These are phyloP conservation scores for Lamellibrachia satsuma DNA, from an alignment of 2,888 invertebrate species.

Conservation along the genomic window DNA sequence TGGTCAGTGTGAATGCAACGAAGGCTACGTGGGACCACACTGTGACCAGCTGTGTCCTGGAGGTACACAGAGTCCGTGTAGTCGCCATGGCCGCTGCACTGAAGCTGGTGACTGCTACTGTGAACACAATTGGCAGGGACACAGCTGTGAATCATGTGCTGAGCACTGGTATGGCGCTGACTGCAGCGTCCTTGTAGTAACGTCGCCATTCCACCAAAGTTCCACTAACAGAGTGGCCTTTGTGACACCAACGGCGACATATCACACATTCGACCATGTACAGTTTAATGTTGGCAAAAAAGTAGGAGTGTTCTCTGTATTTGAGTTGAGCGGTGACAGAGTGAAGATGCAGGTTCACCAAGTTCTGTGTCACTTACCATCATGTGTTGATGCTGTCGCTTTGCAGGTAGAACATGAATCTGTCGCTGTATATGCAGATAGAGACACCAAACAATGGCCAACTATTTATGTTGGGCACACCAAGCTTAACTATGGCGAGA, in stretches of 20 bases:
- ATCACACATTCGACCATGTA: constrained; percentile 45
- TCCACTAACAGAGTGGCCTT: constrained; percentile 38
- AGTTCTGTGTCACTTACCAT: constrained; percentile 45
- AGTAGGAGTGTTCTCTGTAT: neutral
- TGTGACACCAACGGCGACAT: constrained; percentile 45
- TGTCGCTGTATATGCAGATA: constrained; percentile 10
- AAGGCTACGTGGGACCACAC: constrained; percentile 43
- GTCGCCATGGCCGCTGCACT: constrained; percentile 45
- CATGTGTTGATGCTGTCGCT: constrained; percentile 47
- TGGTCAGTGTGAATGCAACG: constrained; percentile 42
- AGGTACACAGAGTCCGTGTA: constrained; percentile 46
- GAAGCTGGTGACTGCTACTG: constrained; percentile 46
- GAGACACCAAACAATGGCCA: neutral
- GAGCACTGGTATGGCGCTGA: constrained; percentile 40
- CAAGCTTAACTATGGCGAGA: neutral
- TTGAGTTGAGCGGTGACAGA: neutral
- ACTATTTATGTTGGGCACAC: neutral
- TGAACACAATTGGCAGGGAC: constrained; percentile 48
- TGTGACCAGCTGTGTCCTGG: constrained; percentile 48
- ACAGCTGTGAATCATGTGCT: constrained; percentile 42
- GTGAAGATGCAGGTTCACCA: constrained; percentile 45
- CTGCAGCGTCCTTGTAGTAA: constrained; percentile 41
- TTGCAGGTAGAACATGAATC: constrained; percentile 21
- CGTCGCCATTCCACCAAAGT: constrained; percentile 31
- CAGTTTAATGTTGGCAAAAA: constrained; percentile 30